A percentile compares a stretch with the other conserved stretches of the same genome.
These are phyloP conservation scores for Mastacembelus armatus DNA, from an alignment of 2,797 vertebrate species.

Conservation along the genomic window DNA sequence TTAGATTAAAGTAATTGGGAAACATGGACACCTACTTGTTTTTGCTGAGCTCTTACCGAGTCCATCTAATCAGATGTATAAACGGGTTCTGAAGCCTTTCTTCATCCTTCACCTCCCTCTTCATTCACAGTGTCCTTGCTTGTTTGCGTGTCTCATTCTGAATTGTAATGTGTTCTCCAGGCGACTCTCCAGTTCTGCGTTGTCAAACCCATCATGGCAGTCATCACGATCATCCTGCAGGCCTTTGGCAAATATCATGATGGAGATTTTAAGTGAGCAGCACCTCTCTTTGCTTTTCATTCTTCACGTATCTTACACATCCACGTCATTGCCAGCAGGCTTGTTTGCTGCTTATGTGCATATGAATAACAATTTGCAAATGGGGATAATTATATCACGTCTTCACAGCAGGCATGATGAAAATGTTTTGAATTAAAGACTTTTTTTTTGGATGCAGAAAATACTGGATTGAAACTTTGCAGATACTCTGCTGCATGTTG, in stretches of 20 bases:
- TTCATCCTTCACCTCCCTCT: constrained; percentile 2
- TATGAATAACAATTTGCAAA: constrained; percentile 46
- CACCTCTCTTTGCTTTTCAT: constrained; percentile 37
- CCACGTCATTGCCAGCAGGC: constrained; percentile 39
- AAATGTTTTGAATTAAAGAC: constrained; percentile 33
- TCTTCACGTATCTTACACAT: constrained; percentile 30
- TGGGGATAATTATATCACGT: constrained; percentile 46
- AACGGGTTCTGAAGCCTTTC: constrained; percentile 9
- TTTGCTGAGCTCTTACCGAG: constrained; percentile 10
- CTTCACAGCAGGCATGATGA: constrained; percentile 25
- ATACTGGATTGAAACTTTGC: constrained; percentile 28
- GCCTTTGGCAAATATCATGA: constrained; percentile 95
- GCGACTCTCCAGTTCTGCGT: constrained; percentile 98
- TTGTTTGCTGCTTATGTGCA: constrained; percentile 44
- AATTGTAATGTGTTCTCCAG: constrained; percentile 78
- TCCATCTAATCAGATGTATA: constrained; percentile 17
- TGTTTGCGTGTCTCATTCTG: constrained; percentile 51
- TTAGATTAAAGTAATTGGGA: neutral
- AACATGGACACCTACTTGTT: neutral
- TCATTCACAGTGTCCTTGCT: constrained; percentile 19
- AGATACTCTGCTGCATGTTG: constrained; percentile 7
- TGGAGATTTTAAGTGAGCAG: constrained; percentile 96
- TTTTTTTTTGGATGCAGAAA: constrained; percentile 33
- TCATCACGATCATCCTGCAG: constrained; percentile 94
- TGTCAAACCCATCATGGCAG: constrained; percentile 95